Percentiles rank a stretch among this genome's conserved stretches.
phyloP scores from a whole-genome alignment of 2,797 vertebrate genomes.

The Sciurus vulgaris region DNA sequence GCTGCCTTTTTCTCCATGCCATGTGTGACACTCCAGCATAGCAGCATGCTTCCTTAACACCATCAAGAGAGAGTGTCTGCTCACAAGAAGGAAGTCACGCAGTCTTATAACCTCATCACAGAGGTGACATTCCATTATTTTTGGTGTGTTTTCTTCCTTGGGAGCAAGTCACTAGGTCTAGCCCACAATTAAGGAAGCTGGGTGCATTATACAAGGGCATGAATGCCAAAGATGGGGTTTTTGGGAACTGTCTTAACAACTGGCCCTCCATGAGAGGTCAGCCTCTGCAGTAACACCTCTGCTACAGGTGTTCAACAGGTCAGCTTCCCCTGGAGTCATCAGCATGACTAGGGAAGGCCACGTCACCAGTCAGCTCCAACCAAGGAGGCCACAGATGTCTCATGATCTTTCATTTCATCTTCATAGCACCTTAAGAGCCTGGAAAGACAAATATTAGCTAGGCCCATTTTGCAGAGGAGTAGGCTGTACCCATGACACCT shows the following conservation, averaged over 20 bases:
- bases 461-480: slow-evolving; percentile 28
- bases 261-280: not conserved
- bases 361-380: not conserved
- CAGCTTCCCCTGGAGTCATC: not conserved
- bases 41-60: slow-evolving; percentile 49
- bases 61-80: not conserved
- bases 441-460: not conserved
- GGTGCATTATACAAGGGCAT: not conserved
- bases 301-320: not conserved
- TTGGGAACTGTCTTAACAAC: not conserved
- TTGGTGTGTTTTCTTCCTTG: slow-evolving; percentile 45
- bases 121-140: not conserved
- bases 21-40: not conserved
- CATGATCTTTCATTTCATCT: slow-evolving; percentile 5
- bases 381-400: slow-evolving; percentile 15
- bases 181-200: not conserved
- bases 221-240: not conserved
- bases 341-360: not conserved
- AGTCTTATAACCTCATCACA: slow-evolving; percentile 11
- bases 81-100: not conserved
- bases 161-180: not conserved
- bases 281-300: not conserved
- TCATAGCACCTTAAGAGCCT: not conserved
- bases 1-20: rapidly evolving
- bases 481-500: not conserved